Conservation (phyloP, 2,113 vertebrate species). For the Thymallus thymallus region DNA sequence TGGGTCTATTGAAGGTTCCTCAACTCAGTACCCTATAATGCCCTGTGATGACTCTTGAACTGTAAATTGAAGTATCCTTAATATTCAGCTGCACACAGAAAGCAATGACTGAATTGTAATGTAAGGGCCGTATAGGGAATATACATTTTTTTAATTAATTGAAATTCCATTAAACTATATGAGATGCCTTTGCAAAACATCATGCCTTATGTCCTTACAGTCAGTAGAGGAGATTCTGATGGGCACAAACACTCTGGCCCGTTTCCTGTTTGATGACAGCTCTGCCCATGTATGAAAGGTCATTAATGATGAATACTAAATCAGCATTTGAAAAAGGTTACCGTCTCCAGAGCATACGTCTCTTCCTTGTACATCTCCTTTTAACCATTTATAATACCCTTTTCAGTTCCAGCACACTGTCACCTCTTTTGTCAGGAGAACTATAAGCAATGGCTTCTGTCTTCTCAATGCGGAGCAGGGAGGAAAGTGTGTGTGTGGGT, state of each 20-base stretch:
- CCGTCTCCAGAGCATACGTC: constrained; percentile 52
- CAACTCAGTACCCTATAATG: no score
- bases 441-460: constrained; percentile 60
- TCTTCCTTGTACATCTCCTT: constrained; percentile 58
- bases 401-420: constrained; percentile 63
- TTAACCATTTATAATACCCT: constrained; percentile 68
- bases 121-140: no score
- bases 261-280: constrained; percentile 59
- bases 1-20: no score
- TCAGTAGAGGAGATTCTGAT: constrained; percentile 30
- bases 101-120: no score
- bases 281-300: constrained; percentile 68
- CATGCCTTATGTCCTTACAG: no score
- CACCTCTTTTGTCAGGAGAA: constrained; percentile 62
- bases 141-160: no score
- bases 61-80: no score
- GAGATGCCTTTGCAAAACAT: no score
- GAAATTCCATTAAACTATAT: no score
- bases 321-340: constrained; percentile 72
- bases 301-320: constrained; percentile 74
- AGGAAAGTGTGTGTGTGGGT: not conserved
- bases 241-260: constrained; percentile 54
- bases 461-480: constrained; percentile 46
- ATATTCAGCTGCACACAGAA: no score
- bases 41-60: no score